Conservation (phyloP, 2,797 vertebrate species). For the Danio jaintianensis region DNA sequence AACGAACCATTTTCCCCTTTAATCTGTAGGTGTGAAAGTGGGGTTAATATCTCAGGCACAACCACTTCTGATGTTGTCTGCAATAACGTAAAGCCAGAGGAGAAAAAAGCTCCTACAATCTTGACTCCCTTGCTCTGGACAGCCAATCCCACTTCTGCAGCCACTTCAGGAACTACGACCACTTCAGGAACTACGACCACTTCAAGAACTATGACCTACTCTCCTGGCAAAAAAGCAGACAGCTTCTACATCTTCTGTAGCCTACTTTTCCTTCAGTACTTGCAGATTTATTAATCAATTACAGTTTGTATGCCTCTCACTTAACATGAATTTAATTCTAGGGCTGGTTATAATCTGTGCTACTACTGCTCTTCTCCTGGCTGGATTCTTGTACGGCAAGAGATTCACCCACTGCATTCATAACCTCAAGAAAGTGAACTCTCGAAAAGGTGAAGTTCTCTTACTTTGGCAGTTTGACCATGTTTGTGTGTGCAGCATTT, state of each 20-base stretch:
- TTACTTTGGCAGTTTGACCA: neutral
- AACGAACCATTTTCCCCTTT: too few species aligned
- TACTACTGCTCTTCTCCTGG: constrained; percentile 61
- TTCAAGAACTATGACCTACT: too few species aligned
- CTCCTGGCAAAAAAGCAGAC: neutral
- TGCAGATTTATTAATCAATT: neutral
- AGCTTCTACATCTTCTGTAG: constrained; percentile 41
- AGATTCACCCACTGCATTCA: constrained; percentile 26
- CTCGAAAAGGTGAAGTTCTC: constrained; percentile 64
- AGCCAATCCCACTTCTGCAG: neutral
- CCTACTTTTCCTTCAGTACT: neutral
- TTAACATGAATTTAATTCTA: neutral
- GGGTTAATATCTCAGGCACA: constrained; percentile 58
- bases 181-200: too few species aligned
- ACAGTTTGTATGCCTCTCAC: neutral
- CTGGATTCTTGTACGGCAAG: constrained; percentile 65
- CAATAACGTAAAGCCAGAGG: neutral
- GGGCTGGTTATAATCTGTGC: constrained; percentile 26
- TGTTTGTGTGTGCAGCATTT: neutral
- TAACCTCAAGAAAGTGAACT: constrained; percentile 21
- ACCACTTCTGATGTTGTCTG: constrained; percentile 62
- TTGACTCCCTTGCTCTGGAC: neutral
- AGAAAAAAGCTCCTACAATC: neutral
- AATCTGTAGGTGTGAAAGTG: constrained; percentile 65
- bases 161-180: neutral